These are phyloP conservation scores for honey bee (Apis mellifera) DNA, from an alignment of 1,140 invertebrate species.

Conservation along the genomic window DNA sequence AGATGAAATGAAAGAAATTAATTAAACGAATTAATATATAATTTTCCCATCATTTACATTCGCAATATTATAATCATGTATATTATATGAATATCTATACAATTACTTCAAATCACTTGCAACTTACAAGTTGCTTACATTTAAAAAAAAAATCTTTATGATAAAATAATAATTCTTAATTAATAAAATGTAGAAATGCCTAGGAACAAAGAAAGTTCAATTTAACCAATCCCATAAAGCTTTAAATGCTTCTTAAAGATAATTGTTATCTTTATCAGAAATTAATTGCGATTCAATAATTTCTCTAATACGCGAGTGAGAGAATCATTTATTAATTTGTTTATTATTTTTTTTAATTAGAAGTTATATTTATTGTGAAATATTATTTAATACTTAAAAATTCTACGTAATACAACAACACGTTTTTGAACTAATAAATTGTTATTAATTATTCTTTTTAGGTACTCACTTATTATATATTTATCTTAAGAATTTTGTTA, in stretches of 20 bases:
- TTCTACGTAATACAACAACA: neutral
- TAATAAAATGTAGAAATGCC: slow-evolving; percentile 13
- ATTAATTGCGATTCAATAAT: slow-evolving; percentile 29
- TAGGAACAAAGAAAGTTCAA: slow-evolving; percentile 17
- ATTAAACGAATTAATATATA: too few relatives aligned
- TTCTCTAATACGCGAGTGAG: neutral
- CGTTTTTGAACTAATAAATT: neutral
- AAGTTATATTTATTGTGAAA: neutral
- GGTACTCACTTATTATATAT: neutral
- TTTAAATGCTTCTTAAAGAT: slow-evolving; percentile 23
- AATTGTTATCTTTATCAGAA: slow-evolving; percentile 44
- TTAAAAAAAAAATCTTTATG: neutral
- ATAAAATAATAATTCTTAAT: slow-evolving; percentile 21
- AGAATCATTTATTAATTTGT: neutral
- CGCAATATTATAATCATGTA: too few relatives aligned
- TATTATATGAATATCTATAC: neutral
- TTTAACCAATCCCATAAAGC: slow-evolving; percentile 13
- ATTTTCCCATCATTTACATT: too few relatives aligned
- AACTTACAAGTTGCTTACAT: neutral
- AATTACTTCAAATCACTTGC: neutral
- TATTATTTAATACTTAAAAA: neutral
- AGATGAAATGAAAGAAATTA: too few relatives aligned
- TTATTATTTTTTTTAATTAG: neutral
- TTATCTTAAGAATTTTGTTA: neutral
- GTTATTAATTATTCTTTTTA: neutral